Evolutionary conservation across 2,797 vertebrate genomes (phyloP).

Genomic region (Catharus ustulatus): DNA sequence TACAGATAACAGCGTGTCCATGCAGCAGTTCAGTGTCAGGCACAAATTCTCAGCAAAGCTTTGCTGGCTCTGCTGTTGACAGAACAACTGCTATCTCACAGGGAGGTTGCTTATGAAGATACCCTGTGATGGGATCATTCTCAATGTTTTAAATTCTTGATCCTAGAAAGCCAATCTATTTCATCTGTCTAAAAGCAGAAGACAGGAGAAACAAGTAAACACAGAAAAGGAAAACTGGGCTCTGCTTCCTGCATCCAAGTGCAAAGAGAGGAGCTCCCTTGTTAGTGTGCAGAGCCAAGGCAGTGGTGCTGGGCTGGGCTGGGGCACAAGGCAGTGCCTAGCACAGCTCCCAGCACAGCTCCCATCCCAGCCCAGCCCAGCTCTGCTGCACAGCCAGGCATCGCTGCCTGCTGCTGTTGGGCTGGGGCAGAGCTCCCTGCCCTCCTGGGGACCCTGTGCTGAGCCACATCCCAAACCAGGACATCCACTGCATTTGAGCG

Average conservation of each 20-base stretch:
- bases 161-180: conserved; percentile 8
- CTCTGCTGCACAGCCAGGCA: not conserved
- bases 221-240: not conserved
- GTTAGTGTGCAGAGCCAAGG: not conserved
- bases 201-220: not conserved
- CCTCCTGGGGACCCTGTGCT: not conserved
- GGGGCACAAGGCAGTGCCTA: not conserved
- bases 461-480: not conserved
- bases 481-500: not conserved
- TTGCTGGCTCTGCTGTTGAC: not conserved
- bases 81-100: conserved; percentile 2
- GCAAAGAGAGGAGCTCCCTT: not conserved
- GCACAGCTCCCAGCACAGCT: not conserved
- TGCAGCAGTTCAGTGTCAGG: not conserved
- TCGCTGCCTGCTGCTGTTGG: not conserved
- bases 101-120: conserved; percentile 11
- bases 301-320: not conserved
- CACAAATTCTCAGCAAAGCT: not conserved
- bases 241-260: not conserved
- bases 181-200: not conserved
- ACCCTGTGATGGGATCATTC: not conserved
- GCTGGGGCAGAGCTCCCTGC: not conserved
- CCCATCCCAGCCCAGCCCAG: not conserved
- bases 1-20: fast-evolving
- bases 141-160: conserved; percentile 53